Conservation (phyloP, 2,797 vertebrate species). For the Acipenser transmontanus region DNA sequence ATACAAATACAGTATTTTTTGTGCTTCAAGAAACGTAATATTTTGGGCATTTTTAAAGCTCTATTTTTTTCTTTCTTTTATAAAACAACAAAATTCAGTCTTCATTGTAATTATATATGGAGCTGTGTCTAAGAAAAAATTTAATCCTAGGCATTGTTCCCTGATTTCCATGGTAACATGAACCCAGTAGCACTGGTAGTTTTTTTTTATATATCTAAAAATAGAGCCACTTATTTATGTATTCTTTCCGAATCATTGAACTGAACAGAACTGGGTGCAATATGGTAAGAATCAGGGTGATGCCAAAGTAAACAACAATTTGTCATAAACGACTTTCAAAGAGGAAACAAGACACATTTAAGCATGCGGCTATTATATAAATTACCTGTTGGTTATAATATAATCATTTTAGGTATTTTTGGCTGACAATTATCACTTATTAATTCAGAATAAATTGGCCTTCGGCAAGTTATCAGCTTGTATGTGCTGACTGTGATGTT, state of each 20-base stretch:
- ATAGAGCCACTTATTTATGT: conserved; percentile 63
- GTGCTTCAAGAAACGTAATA: no score
- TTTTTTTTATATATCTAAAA: conserved; percentile 47
- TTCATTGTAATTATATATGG: neutral
- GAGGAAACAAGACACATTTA: no score
- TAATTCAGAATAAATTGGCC: no score
- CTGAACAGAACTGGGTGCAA: conserved; percentile 42
- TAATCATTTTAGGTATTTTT: no score
- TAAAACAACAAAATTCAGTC: neutral
- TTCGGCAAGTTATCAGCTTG: no score
- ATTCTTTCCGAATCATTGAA: conserved; percentile 67
- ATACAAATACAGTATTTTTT: no score
- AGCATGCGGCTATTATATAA: no score
- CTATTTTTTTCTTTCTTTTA: neutral
- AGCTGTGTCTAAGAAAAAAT: conserved; percentile 40
- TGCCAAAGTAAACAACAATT: conserved; percentile 22
- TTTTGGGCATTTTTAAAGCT: neutral
- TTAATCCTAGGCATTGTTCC: conserved; percentile 55
- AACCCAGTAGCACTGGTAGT: conserved; percentile 58
- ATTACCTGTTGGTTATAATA: no score
- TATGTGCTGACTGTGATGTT: no score
- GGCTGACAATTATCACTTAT: no score
- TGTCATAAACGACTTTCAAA: no score
- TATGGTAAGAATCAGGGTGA: conserved; percentile 30
- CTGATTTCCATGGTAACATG: conserved; percentile 64